phyloP scores from a whole-genome alignment of 2,888 invertebrate species.

The Cephus rjabovi region DNA sequence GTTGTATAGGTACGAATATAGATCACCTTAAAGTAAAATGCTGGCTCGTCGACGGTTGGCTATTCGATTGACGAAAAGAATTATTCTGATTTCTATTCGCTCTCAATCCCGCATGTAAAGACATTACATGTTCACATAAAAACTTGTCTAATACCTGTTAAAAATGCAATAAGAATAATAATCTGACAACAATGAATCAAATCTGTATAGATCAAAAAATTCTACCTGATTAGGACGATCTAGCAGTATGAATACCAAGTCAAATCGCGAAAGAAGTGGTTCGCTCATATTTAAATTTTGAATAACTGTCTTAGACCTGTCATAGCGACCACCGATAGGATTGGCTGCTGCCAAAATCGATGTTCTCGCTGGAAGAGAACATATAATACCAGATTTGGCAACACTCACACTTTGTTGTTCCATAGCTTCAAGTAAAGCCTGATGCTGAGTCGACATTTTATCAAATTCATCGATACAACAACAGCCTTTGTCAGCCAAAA shows the following conservation, averaged over 20 bases:
- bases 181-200: neutral
- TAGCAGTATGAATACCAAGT: conserved; percentile 89
- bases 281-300: conserved; percentile 91
- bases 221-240: conserved; percentile 86
- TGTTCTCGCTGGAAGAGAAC: conserved; percentile 83
- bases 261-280: conserved; percentile 90
- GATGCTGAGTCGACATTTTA: conserved; percentile 85
- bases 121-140: neutral
- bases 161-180: neutral
- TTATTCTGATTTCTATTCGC: neutral
- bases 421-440: conserved; percentile 92
- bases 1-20: neutral
- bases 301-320: conserved; percentile 85
- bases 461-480: conserved; percentile 98
- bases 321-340: conserved; percentile 89
- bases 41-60: neutral
- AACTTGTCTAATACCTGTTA: neutral
- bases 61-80: neutral
- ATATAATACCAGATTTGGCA: conserved; percentile 89
- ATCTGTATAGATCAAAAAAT: neutral
- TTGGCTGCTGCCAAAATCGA: conserved; percentile 94
- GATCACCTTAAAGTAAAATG: neutral
- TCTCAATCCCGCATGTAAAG: neutral
- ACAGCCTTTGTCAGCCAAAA: conserved; percentile 87
- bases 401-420: conserved; percentile 93